Evolutionary conservation across 2,113 vertebrate species (phyloP).

Genomic region (Lynx canadensis): DNA sequence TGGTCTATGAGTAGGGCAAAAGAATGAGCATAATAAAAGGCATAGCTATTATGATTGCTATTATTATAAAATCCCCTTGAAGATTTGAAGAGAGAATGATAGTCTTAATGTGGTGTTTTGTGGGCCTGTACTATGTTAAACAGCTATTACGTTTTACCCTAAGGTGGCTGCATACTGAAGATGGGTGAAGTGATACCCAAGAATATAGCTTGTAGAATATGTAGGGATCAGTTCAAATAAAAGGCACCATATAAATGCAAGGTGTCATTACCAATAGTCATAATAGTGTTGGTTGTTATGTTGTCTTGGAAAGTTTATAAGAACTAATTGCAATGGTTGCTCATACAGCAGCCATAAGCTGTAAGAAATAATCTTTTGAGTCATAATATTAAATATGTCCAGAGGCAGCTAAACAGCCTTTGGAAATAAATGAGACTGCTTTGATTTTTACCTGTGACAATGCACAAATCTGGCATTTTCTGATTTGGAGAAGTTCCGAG

Average conservation of each 20-base stretch:
- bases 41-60: not conserved
- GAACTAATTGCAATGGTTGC: slow-evolving; percentile 35
- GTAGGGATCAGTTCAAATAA: slow-evolving; percentile 41
- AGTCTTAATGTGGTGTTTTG: not conserved
- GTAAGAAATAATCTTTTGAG: slow-evolving; percentile 77
- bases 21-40: not conserved
- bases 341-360: slow-evolving; percentile 60
- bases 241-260: slow-evolving; percentile 21
- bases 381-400: slow-evolving; percentile 70
- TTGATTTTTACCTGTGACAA: slow-evolving; percentile 86
- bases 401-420: slow-evolving; percentile 77
- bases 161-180: not conserved
- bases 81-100: slow-evolving; percentile 43
- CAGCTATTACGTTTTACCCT: slow-evolving; percentile 42
- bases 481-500: slow-evolving; percentile 84
- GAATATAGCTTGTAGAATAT: not conserved
- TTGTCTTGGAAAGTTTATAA: slow-evolving; percentile 65
- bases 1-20: not conserved
- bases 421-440: slow-evolving; percentile 83
- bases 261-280: not conserved
- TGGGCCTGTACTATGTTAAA: not conserved
- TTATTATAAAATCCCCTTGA: slow-evolving; percentile 41
- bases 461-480: slow-evolving; percentile 84
- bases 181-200: not conserved
- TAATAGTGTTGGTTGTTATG: not conserved